phyloP scores from a whole-genome alignment of 1,140 invertebrate species.

The Helicoverpa armigera region DNA sequence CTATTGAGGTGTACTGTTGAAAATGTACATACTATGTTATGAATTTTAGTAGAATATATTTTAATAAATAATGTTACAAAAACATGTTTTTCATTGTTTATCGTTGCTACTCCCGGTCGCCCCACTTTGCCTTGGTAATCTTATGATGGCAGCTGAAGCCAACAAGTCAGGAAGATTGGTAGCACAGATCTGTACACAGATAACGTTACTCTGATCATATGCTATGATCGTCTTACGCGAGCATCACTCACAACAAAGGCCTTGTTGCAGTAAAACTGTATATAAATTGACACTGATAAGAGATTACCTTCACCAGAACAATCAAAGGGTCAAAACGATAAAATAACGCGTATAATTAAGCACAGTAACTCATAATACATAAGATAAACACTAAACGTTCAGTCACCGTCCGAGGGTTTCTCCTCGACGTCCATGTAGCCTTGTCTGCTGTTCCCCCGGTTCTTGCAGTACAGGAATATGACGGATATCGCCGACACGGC shows the following conservation, averaged over 20 bases:
- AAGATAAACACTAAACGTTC: conserved; percentile 15
- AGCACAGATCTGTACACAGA: conserved; percentile 14
- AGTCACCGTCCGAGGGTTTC: conserved; percentile 63
- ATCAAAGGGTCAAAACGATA: not conserved
- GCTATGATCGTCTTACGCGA: not conserved
- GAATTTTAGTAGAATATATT: conserved; percentile 80
- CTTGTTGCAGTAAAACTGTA: too few relatives aligned
- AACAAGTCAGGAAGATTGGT: not conserved
- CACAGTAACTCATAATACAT: conserved; percentile 5
- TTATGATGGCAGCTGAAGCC: not conserved
- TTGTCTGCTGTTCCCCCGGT: conserved; percentile 61
- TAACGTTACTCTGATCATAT: conserved; percentile 1
- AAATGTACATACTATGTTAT: conserved; percentile 83
- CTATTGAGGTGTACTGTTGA: conserved; percentile 80
- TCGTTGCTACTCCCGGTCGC: not conserved
- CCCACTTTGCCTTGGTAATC: not conserved
- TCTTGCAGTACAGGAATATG: conserved; percentile 77
- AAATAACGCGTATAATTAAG: conserved; percentile 36
- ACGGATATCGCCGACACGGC: conserved; percentile 74
- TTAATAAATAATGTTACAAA: conserved; percentile 82
- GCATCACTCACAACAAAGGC: not conserved
- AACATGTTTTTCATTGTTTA: conserved; percentile 59
- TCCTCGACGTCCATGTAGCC: conserved; percentile 79
- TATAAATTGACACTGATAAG: not conserved
- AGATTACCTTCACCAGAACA: not conserved